Evolutionary conservation across 2,113 vertebrate genomes (phyloP), one percentile per base, ranked within the genome.

Genomic region (Melanocharis versteri): DNA sequence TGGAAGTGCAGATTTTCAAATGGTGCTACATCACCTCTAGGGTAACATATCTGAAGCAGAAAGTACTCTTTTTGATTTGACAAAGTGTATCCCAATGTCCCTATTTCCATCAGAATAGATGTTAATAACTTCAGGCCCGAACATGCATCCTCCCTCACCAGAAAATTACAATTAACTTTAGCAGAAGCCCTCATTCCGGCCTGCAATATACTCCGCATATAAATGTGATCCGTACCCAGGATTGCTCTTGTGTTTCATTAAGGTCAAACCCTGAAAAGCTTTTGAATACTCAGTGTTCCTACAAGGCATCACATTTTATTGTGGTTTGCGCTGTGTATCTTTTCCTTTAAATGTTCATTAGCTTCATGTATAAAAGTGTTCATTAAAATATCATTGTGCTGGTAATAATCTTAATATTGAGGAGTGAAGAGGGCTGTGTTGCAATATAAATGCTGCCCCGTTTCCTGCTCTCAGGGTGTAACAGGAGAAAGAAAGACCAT

Each of bases 111-210:
- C 87, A 90, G 50, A 93, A 96, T 16, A 94, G 87, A 76, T 65
- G 58, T 57, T 95, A 76, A 51, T 88, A 92, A 89, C 51, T 87
- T 44, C 66, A 53, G 94, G 94, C 93, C 96, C 87, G 75, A 96
- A 86, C 37, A 40, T 76, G 13, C 26, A 65, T 88, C 75, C 69
- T 62, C 75, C 40, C 57, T 94, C 61, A 31, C 15, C 47, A 79
- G 61, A 79, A 95, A 94, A 78, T 58, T 37, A 40, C 79, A 77
- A 15, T 84, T 84, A 71, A 75, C 64, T 78, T 75, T 3, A 81
- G 88, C 88, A 90, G 72, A 54, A 95, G 88, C 92, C 85, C 64
- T 75, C 31, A 35, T 44, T 92, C 71, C 1, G 19, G 83, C 83
- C 90, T 65, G 80, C 79, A 44, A 14, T 40, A 37, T 26, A 44